Evolutionary conservation across 2,113 vertebrate genomes (phyloP).

Genomic region (Hypanus sabinus): DNA sequence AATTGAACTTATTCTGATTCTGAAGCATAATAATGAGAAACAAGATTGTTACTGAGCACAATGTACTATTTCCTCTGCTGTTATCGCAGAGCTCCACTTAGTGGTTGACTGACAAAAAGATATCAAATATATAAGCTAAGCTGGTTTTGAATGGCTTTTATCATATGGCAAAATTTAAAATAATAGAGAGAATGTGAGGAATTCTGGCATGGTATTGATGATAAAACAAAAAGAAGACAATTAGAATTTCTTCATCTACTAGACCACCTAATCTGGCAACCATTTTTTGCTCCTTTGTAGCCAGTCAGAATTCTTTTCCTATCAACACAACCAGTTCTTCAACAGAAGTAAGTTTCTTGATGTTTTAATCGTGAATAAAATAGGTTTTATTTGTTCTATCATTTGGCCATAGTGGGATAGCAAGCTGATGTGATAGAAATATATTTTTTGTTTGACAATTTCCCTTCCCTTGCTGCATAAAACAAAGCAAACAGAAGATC

Average conservation of each 20-base stretch:
- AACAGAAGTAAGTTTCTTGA: not conserved
- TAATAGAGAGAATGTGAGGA: not conserved
- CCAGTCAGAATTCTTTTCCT: not conserved
- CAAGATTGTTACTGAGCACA: not conserved
- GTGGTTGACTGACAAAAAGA: not conserved
- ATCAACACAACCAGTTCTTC: not conserved
- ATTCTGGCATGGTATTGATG: not conserved
- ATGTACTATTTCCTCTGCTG: not conserved
- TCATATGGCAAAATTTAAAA: not conserved
- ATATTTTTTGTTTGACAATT: not conserved
- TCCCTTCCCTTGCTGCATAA: not conserved
- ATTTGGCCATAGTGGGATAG: not conserved
- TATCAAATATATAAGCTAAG: not conserved
- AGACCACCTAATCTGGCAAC: not conserved
- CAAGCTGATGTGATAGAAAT: not conserved
- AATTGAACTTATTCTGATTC: too few species aligned
- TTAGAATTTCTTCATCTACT: not conserved
- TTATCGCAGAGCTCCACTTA: constrained; percentile 7
- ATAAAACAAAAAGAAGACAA: not conserved
- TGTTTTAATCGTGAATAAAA: not conserved
- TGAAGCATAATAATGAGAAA: not conserved
- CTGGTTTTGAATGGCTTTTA: not conserved
- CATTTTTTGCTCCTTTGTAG: not conserved
- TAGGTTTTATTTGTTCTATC: not conserved
- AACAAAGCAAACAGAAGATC: not conserved